A percentile compares a stretch with the other conserved stretches of the same genome.
These are phyloP conservation scores for Episyrphus balteatus DNA, from an alignment of 1,140 invertebrate genomes.

Conservation along the genomic window DNA sequence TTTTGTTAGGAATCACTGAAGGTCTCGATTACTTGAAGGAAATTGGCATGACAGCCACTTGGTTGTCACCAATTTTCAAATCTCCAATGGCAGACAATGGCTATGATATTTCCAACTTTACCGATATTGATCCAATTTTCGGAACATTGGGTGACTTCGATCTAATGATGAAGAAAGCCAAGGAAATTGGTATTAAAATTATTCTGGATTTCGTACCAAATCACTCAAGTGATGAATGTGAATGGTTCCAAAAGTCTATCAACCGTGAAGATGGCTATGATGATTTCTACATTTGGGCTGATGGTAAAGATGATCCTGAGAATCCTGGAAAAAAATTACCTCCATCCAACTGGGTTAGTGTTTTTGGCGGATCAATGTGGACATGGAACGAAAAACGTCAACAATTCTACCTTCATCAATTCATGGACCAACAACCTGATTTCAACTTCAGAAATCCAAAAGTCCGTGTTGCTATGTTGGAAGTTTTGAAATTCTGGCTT, in stretches of 20 bases:
- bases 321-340: constrained; percentile 32
- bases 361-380: constrained; percentile 55
- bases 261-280: constrained; percentile 44
- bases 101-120: constrained; percentile 50
- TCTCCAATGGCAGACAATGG: constrained; percentile 45
- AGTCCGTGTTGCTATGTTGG: constrained; percentile 48
- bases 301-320: constrained; percentile 31
- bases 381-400: constrained; percentile 47
- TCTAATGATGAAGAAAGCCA: constrained; percentile 43
- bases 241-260: constrained; percentile 52
- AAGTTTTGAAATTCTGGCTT: constrained; percentile 57
- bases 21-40: constrained; percentile 50
- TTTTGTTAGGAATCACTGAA: constrained; percentile 34
- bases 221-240: constrained; percentile 54
- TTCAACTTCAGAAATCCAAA: constrained; percentile 51
- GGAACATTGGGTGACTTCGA: constrained; percentile 60
- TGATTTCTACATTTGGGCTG: constrained; percentile 53
- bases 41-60: constrained; percentile 47
- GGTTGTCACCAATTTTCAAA: constrained; percentile 44
- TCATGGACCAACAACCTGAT: constrained; percentile 53
- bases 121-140: constrained; percentile 47
- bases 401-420: constrained; percentile 61
- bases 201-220: constrained; percentile 74
- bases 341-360: constrained; percentile 52
- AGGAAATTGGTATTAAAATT: constrained; percentile 45